Percentiles rank a stretch among this genome's conserved stretches.
These are phyloP conservation scores for Paramormyrops kingsleyae DNA, from an alignment of 2,113 vertebrate species.

Conservation along the genomic window DNA sequence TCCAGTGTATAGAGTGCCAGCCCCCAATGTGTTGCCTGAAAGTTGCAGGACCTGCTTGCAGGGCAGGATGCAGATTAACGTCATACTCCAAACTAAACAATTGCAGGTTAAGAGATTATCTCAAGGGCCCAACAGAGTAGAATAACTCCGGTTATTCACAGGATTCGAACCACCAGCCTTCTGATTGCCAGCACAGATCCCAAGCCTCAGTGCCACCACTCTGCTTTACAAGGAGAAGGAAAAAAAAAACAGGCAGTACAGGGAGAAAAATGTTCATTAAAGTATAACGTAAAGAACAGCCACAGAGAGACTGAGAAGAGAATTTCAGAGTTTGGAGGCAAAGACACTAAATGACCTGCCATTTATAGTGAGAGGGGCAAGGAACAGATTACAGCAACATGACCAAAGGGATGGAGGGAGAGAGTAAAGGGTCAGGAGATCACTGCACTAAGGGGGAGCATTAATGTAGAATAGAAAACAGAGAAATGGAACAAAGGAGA, in stretches of 20 bases:
- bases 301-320: not conserved
- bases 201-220: too few relatives aligned
- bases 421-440: not conserved
- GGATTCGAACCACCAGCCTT: too few relatives aligned
- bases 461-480: slow-evolving; percentile 29
- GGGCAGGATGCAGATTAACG: too few relatives aligned
- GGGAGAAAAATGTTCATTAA: not conserved
- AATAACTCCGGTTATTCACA: too few relatives aligned
- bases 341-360: too few relatives aligned
- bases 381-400: not conserved
- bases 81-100: too few relatives aligned
- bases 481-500: slow-evolving; percentile 23
- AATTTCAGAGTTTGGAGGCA: not conserved
- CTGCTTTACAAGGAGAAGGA: not conserved
- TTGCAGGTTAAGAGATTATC: too few relatives aligned
- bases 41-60: too few relatives aligned
- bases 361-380: not conserved
- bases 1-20: too few relatives aligned
- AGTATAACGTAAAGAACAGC: not conserved
- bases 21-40: too few relatives aligned
- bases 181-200: too few relatives aligned
- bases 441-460: not conserved
- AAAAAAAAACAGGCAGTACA: not conserved
- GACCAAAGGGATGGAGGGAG: not conserved
- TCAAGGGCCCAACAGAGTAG: too few relatives aligned